Percentiles rank a stretch among this genome's conserved stretches.
These are phyloP conservation scores for Spongilla lacustris DNA, from an alignment of 37 sponge, comb jelly and placozoan genomes.

Conservation along the genomic window DNA sequence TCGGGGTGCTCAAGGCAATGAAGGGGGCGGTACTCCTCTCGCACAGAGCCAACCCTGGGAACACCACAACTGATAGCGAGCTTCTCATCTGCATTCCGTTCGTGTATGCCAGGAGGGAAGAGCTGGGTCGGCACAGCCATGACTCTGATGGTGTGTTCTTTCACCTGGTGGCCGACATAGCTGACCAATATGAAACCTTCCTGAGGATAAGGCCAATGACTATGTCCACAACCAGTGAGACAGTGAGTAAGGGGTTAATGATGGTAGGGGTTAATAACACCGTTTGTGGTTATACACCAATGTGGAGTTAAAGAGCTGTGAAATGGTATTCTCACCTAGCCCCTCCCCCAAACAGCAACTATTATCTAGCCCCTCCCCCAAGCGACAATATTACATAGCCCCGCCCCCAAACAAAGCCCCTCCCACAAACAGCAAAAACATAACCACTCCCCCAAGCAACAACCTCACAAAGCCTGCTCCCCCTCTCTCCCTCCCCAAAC, in stretches of 20 bases:
- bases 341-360: too few relatives aligned
- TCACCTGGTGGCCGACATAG: constrained; percentile 14
- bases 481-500: background rate
- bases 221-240: background rate
- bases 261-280: too few relatives aligned
- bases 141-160: background rate
- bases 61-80: constrained; percentile 5
- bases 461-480: too few relatives aligned
- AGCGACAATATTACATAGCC: too few relatives aligned
- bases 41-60: background rate
- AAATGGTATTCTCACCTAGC: too few relatives aligned
- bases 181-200: constrained; percentile 29
- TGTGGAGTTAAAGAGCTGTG: too few relatives aligned
- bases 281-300: too few relatives aligned
- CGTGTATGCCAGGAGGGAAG: constrained; percentile 22
- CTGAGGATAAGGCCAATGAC: constrained; percentile 29
- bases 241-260: too few relatives aligned
- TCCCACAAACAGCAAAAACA: too few relatives aligned
- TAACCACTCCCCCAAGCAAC: too few relatives aligned
- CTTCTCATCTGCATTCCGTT: constrained; percentile 40
- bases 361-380: too few relatives aligned
- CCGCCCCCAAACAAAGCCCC: too few relatives aligned
- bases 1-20: constrained; percentile 8
- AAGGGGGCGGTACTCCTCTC: constrained; percentile 4
- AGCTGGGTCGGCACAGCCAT: background rate